Evolutionary conservation across 2,113 vertebrate genomes (phyloP), one percentile per base, ranked within the genome.

Genomic region (Microtus oregoni): DNA sequence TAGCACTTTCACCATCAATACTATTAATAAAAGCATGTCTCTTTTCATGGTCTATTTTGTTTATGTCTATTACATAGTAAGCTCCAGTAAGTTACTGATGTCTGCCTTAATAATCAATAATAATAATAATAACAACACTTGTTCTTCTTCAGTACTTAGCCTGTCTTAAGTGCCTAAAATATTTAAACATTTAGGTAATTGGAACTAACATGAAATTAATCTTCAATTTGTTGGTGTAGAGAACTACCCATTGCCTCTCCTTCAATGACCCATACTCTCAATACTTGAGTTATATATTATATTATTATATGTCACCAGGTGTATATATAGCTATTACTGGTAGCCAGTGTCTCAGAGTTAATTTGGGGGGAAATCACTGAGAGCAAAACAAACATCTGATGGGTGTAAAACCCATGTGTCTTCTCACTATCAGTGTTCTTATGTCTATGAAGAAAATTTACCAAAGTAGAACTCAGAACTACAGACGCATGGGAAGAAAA

Each of bases 401-500:
- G 89, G 30, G 1, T n/a, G 82, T 20, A 32, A 94, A 55, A 92
- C 92, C 38, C 90, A 65, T 82, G 38, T 90, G 94, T 83, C 92
- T 94, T 28, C 44, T 89, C 41, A 82, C 44, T 75, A 78, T 63
- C 61, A 72, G 14, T 67, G 14, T 38, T 83, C 68, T 89, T 4
- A 63, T 19, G 82, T 19, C 58, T 89, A 91, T 88, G 9, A 81
- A 15, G 24, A 78, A 94, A 90, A 94, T 50, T 1, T 20, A 38
- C 58, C 30, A 50, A 96, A 93, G 72, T 50, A 90, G 58, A 95
- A 79, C 85, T 88, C 86, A 94, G 47, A 91, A n/a, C 82, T 50
- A 90, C 2, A 89, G 63, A n/a, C 97, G 12, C n/a, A 94, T 92
- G 55, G 32, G 86, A 95, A 65, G 19, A 94, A 94, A 94, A 94